phyloP scores from a whole-genome alignment of 2,113 vertebrate genomes.

The Toxostoma redivivum region DNA sequence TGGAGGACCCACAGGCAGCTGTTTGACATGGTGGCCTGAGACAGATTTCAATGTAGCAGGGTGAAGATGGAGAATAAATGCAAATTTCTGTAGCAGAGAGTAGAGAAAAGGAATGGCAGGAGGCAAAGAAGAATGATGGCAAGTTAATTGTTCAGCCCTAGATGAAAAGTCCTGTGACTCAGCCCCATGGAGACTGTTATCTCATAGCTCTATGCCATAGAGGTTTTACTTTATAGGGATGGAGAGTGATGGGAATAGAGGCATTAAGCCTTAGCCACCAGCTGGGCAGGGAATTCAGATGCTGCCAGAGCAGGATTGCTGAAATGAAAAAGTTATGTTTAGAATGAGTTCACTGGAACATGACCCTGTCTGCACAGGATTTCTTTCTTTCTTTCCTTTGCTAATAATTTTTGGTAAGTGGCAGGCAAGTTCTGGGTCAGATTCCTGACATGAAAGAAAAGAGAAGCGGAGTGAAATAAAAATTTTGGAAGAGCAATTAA shows the following conservation, averaged over 20 bases:
- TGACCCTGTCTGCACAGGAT: neutral
- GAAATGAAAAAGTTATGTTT: slow-evolving; percentile 15
- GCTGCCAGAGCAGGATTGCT: neutral
- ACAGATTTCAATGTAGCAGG: neutral
- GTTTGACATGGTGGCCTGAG: neutral
- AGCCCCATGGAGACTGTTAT: neutral
- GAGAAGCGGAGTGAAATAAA: neutral
- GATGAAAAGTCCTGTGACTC: neutral
- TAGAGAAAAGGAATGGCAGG: neutral
- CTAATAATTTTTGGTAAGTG: neutral
- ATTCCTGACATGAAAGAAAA: neutral
- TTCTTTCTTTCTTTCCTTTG: neutral
- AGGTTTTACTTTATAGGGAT: neutral
- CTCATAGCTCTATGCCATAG: neutral
- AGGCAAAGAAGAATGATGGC: neutral
- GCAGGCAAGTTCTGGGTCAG: neutral
- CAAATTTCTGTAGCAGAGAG: neutral
- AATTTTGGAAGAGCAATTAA: neutral
- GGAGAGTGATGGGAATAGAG: neutral
- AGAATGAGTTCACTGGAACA: slow-evolving; percentile 24
- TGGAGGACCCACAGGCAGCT: neutral
- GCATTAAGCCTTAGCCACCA: neutral
- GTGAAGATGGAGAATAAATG: neutral
- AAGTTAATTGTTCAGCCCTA: neutral
- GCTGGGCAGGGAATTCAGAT: neutral